A percentile compares a stretch with the other conserved stretches of the same genome.
Conservation (phyloP, 2,888 invertebrate genomes). For the Germaria angustata region DNA sequence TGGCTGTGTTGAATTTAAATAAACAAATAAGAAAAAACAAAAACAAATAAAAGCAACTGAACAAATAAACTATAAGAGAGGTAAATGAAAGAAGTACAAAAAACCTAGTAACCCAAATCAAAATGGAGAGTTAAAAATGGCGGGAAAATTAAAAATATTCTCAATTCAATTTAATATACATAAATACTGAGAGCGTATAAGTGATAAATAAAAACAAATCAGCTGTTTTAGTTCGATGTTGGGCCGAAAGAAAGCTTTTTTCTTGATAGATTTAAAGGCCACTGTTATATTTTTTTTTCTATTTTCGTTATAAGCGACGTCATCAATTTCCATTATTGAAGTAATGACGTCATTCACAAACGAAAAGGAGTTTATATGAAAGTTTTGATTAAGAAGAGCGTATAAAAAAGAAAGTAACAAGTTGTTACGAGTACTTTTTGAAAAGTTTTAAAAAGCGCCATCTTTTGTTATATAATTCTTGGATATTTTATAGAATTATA, state of each 20-base stretch:
- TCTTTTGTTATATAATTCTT: too few species aligned
- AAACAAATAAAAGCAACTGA: too few species aligned
- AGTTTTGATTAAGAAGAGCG: background rate
- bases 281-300: background rate
- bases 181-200: constrained; percentile 9
- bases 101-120: constrained; percentile 48
- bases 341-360: constrained; percentile 23
- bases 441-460: constrained; percentile 11
- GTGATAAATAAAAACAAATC: background rate
- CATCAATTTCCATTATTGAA: constrained; percentile 47
- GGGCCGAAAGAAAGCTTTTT: background rate
- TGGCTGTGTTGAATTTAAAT: background rate
- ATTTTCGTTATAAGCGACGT: constrained; percentile 8
- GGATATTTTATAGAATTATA: too few species aligned
- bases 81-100: background rate
- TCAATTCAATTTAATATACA: background rate
- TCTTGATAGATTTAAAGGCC: background rate
- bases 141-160: constrained; percentile 37
- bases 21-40: background rate
- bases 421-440: constrained; percentile 43
- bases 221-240: constrained; percentile 26
- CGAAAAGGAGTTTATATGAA: background rate
- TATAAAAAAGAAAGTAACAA: constrained; percentile 39
- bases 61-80: background rate
- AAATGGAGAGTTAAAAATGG: constrained; percentile 20